Conservation (phyloP, 2,113 vertebrate genomes). For the Furnarius figulus region DNA sequence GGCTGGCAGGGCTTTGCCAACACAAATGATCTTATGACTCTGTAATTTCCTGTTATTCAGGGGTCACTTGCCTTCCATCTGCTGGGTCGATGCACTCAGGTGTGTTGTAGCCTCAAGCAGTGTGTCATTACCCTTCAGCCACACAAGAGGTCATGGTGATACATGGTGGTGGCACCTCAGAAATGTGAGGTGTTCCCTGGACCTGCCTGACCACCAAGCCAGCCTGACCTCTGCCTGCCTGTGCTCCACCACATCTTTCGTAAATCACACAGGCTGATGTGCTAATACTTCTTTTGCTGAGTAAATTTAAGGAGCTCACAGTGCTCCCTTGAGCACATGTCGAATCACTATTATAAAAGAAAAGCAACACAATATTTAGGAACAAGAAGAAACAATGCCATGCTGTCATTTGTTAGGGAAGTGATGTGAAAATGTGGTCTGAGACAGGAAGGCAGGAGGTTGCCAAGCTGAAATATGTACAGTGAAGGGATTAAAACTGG, state of each 20-base stretch:
- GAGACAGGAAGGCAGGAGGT: not conserved
- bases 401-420: not conserved
- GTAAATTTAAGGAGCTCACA: not conserved
- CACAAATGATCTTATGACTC: not conserved
- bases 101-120: not conserved
- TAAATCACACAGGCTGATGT: not conserved
- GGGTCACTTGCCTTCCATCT: not conserved
- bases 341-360: not conserved
- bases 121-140: not conserved
- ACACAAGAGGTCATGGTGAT: not conserved
- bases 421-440: not conserved
- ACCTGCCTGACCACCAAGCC: not conserved
- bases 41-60: not conserved
- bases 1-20: not conserved
- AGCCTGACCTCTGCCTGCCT: not conserved
- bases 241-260: not conserved
- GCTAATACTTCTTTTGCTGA: not conserved
- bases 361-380: not conserved
- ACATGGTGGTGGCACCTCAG: not conserved
- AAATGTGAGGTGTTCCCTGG: not conserved
- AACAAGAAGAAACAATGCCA: not conserved
- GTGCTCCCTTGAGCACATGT: not conserved
- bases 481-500: not conserved
- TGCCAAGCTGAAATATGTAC: not conserved
- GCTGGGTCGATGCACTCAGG: rapidly evolving